Base-by-base conservation (phyloP, 2,888 invertebrate species). In the Epinotia demarniana region DNA sequence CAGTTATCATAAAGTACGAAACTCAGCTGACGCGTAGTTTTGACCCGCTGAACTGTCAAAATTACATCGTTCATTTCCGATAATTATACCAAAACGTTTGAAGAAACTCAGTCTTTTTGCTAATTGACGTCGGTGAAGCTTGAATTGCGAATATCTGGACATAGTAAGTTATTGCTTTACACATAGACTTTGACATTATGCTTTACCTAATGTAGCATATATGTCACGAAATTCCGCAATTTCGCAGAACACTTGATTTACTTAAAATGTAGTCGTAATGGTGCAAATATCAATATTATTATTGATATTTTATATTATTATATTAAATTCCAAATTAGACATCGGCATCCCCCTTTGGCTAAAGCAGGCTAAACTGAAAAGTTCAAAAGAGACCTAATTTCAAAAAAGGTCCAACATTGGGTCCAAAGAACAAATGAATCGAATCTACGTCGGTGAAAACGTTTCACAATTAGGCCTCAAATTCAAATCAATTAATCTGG, bases 41-140 rank as follows among this genome's bases (percentile, higher is more conserved):
- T 62, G 39, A n/a, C n/a, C 11, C 9, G 19, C 11, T 8, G 33
- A 46, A 46, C 46, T 57, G 33, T 69, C 46, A 58, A 58, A 19
- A 60, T 66, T 64, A 43, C 57, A 5, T 49, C 43, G 55, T 57
- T 68, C 46, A 57, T 23, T 66, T 43, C 69, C 66, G 33, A 66
- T 72, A 64, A 57, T 64, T 63, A 57, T 63, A 33, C 53, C 43
- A 53, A 61, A 33, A 53, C 46, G 60, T 70, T 18, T 53, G 53
- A 61, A 70, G 23, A 33, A 33, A 68, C 62, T 43, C n/a, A 62
- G 62, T 68, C 55, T 57, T 68, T 19, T 55, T 62, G 43, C 57
- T 68, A 68, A 68, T 58, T 68, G 68, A 57, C 43, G 13, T 68
- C 19, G 57, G 62, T 62, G 62, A 62, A 62, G 43, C 43, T 43